A percentile compares a stretch with the other conserved stretches of the same genome.
Evolutionary conservation across 2,113 vertebrate genomes (phyloP).

Genomic region (Pantherophis guttatus): DNA sequence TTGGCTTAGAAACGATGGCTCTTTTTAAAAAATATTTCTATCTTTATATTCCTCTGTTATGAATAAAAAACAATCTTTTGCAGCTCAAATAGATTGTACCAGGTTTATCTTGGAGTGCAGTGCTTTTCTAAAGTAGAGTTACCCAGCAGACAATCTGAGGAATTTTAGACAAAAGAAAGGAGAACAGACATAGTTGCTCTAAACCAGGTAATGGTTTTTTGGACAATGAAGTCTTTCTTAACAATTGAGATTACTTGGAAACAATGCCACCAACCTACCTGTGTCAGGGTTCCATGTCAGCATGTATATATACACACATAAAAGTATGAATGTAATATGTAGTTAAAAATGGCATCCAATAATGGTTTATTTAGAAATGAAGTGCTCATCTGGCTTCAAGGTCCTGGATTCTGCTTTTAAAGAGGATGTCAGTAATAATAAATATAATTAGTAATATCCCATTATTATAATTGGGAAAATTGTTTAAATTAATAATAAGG

Average conservation of each 20-base stretch:
- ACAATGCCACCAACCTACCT: background rate
- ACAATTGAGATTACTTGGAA: background rate
- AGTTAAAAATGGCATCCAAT: background rate
- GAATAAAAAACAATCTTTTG: background rate
- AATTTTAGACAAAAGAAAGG: conserved; percentile 2
- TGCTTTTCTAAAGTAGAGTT: background rate
- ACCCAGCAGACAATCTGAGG: background rate
- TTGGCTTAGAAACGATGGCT: background rate
- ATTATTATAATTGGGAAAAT: background rate
- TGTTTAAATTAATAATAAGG: background rate
- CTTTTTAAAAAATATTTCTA: background rate
- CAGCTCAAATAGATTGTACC: background rate
- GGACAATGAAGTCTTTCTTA: background rate
- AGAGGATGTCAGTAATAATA: background rate
- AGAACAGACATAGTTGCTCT: background rate
- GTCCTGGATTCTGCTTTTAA: background rate
- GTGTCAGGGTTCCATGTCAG: no score
- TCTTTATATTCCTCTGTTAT: background rate
- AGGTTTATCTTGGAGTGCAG: background rate
- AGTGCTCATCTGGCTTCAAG: background rate
- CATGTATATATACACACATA: background rate
- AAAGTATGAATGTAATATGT: background rate
- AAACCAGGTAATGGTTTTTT: background rate
- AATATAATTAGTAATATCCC: background rate
- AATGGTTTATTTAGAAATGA: background rate